Conservation (phyloP, 1,140 invertebrate genomes). For the Orchesella cincta region DNA sequence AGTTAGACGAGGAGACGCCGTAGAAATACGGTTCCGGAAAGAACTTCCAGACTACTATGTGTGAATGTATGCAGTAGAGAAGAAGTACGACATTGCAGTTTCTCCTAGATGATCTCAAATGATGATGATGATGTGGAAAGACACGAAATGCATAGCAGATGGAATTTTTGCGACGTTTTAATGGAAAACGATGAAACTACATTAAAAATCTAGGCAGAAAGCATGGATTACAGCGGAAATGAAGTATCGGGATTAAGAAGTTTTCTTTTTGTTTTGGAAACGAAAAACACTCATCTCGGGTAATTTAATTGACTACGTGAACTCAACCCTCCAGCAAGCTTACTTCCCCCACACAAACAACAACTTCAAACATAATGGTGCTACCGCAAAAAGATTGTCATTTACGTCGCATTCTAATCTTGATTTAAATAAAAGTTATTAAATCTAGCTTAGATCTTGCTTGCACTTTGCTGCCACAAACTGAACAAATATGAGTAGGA, state of each 20-base stretch:
- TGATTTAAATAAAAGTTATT: not conserved
- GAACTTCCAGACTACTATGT: not conserved
- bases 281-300: too few species aligned
- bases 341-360: too few species aligned
- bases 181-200: not conserved
- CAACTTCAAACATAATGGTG: too few species aligned
- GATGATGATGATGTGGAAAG: not conserved
- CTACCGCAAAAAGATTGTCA: too few species aligned
- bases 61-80: not conserved
- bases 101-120: not conserved
- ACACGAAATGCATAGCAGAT: conserved; percentile 14
- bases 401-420: too few species aligned
- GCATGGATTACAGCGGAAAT: not conserved
- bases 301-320: too few species aligned
- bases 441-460: not conserved
- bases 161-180: conserved; percentile 10
- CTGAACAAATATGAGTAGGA: not conserved
- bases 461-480: not conserved
- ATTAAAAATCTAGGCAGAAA: conserved; percentile 6
- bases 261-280: too few species aligned
- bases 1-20: not conserved
- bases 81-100: not conserved
- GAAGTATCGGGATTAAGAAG: too few species aligned
- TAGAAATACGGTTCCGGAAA: not conserved
- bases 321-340: too few species aligned